Base-by-base conservation (phyloP, 2,113 vertebrate species). In the Isichthys henryi region DNA sequence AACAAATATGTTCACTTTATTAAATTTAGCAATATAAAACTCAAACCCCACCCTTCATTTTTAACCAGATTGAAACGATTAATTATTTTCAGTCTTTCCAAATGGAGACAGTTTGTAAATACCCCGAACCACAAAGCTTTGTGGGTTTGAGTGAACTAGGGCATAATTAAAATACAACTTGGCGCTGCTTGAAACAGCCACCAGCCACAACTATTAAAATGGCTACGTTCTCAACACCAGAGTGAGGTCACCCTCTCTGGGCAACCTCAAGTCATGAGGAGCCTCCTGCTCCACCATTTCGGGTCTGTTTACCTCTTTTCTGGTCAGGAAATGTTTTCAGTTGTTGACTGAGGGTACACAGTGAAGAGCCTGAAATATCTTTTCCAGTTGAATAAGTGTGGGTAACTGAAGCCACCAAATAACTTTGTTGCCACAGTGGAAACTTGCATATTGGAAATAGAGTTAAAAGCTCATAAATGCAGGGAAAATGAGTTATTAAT, bases 81-180 rank as follows among this genome's bases (percentile, higher is more conserved):
- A 56, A 89, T 82, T 86, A 56, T 89, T 39, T 89, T 89, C 49
- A 85, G 83, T 89, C 49, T 45, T 85, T 48, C 80, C 82, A 88
- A 83, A 89, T 86, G 82, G 52, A 86, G 88, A 89, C 88, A 89
- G 45, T 89, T 86, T 84, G 88, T 89, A 89, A 89, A 89, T 89
- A 89, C 43, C 82, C 49, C n/a, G 56, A 89, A 89, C 88, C 88
- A 89, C 88, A 86, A 52, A 85, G 17, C 43, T 62, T 53, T 53
- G 52, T 58, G 77, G 88, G 62, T 84, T 86, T 66, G 13, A 85
- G 53, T 52, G 43, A 85, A 89, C 50, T 62, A n/a, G 80, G 80
- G 43, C 48, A 86, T 46, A 89, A 89, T 89, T 89, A 84, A 85
- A 89, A 89, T 62, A 39, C 52, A 89, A 19, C 82, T 49, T 89